Conservation (phyloP, 2,888 invertebrate species). For the Phalera bucephala region DNA sequence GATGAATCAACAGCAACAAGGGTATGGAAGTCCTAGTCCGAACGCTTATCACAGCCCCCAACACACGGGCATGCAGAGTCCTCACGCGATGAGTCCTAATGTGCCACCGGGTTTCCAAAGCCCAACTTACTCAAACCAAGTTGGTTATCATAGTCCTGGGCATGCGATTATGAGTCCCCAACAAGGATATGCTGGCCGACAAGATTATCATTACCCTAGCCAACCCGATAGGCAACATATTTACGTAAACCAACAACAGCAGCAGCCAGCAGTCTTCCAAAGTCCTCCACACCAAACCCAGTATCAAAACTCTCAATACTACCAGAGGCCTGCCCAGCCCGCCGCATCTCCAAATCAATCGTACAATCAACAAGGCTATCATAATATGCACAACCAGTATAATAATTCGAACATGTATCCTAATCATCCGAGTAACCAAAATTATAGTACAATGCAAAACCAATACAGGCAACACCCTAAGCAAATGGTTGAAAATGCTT, state of each 20-base stretch:
- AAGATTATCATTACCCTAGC: slow-evolving; percentile 65
- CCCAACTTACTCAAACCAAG: slow-evolving; percentile 68
- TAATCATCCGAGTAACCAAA: slow-evolving; percentile 53
- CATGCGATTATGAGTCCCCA: slow-evolving; percentile 75
- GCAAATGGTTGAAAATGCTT: slow-evolving; percentile 48
- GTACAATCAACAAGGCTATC: slow-evolving; percentile 61
- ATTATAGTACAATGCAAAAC: slow-evolving; percentile 59
- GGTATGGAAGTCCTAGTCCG: slow-evolving; percentile 63
- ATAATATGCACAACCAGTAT: slow-evolving; percentile 60
- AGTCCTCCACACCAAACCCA: slow-evolving; percentile 72
- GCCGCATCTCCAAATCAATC: slow-evolving; percentile 47
- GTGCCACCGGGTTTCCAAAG: slow-evolving; percentile 71
- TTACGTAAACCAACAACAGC: slow-evolving; percentile 55
- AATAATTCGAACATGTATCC: slow-evolving; percentile 57
- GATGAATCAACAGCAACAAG: slow-evolving; percentile 51
- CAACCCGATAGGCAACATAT: slow-evolving; percentile 67
- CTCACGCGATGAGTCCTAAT: slow-evolving; percentile 61
- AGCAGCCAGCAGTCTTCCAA: slow-evolving; percentile 53
- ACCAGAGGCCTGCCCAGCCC: slow-evolving; percentile 61
- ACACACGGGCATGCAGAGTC: slow-evolving; percentile 68
- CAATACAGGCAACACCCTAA: slow-evolving; percentile 64
- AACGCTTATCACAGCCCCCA: slow-evolving; percentile 70
- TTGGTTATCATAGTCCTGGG: slow-evolving; percentile 67
- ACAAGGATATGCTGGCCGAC: slow-evolving; percentile 54
- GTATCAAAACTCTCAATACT: slow-evolving; percentile 68